Base-by-base conservation (phyloP, 2,113 vertebrate genomes). In the Alexandromys fortis region DNA sequence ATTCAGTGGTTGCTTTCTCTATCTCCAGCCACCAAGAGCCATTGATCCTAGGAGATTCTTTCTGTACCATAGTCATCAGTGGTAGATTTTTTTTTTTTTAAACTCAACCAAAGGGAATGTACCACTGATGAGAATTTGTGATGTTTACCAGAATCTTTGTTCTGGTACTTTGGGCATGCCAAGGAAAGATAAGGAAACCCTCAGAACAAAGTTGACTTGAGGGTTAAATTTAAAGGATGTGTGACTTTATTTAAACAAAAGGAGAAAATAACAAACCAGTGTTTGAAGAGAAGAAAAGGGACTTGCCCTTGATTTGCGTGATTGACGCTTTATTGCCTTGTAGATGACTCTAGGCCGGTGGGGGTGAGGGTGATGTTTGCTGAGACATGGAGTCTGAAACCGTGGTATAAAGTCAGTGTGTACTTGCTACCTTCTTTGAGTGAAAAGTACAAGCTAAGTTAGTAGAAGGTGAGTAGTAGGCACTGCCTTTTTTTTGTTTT, bases 101-200 rank as follows among this genome's bases (percentile, higher is more conserved):
- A 55, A 47, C 67, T 30, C 35, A n/a, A 61, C 22, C 47, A 52
- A 94, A 92, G 76, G 45, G 61, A 91, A 87, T 85, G 63, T 24
- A 72, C 89, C 42, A 11, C 70, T 76, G 94, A 93, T 0, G 21
- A 96, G 86, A 85, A 86, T 97, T 96, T 92, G 88, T 86, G 77
- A 92, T 97, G 95, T 97, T 98, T 97, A 95, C 77, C 68, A 79
- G 89, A 97, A 94, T 92, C 77, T 97, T 95, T 95, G 79, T 92
- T 94, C 94, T 45, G 19, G 61, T 49, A 83, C 88, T 96, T 92
- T 28, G 82, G 88, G 76, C 77, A 49, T 35, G n/a, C 35, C 65
- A 83, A 49, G 45, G 47, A 92, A 83, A 97, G 96, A 97, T 95
- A 97, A 97, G 90, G 75, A 96, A 93, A 89, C 42, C 42, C 75